phyloP scores from a whole-genome alignment of 2,888 invertebrate genomes.

The Orchestes rusci region DNA sequence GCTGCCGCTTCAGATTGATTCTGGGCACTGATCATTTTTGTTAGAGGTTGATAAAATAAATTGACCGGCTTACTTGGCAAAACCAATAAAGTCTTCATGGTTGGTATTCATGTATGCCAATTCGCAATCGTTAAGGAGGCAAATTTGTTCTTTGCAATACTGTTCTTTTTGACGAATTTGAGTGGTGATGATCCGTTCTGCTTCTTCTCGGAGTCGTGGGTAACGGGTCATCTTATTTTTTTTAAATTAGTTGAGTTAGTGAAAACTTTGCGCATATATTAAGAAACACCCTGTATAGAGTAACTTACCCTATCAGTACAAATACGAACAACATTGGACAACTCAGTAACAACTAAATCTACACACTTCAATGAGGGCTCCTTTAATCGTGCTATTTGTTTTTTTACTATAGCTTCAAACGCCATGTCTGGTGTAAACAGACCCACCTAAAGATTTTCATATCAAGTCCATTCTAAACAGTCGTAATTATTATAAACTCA shows the following conservation, averaged over 20 bases:
- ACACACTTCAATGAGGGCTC: slow-evolving; percentile 99
- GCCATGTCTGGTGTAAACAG: slow-evolving; percentile 99
- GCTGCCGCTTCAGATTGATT: slow-evolving; percentile 82
- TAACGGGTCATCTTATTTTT: slow-evolving; percentile 95
- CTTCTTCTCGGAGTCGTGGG: slow-evolving; percentile 94
- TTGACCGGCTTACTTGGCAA: slow-evolving; percentile 79
- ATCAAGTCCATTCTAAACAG: background rate
- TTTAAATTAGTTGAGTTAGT: no score
- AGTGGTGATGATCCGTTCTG: slow-evolving; percentile 93
- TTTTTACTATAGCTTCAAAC: slow-evolving; percentile 99
- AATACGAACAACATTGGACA: slow-evolving; percentile 90
- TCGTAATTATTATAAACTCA: slow-evolving; percentile 34
- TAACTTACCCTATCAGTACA: slow-evolving; percentile 85
- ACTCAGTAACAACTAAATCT: slow-evolving; percentile 92
- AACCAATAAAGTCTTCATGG: slow-evolving; percentile 98
- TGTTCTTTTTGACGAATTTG: slow-evolving; percentile 92
- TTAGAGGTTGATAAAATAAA: background rate
- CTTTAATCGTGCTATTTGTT: slow-evolving; percentile 91
- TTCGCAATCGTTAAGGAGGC: slow-evolving; percentile 89
- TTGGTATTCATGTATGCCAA: slow-evolving; percentile 98
- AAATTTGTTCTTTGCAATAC: slow-evolving; percentile 91
- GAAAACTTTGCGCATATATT: slow-evolving; percentile 5
- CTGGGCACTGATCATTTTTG: slow-evolving; percentile 69
- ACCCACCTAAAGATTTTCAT: slow-evolving; percentile 60
- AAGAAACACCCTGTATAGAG: no score